These are phyloP conservation scores for Drosophila sulfurigaster DNA, from an alignment of 1,140 invertebrate species.

Conservation along the genomic window DNA sequence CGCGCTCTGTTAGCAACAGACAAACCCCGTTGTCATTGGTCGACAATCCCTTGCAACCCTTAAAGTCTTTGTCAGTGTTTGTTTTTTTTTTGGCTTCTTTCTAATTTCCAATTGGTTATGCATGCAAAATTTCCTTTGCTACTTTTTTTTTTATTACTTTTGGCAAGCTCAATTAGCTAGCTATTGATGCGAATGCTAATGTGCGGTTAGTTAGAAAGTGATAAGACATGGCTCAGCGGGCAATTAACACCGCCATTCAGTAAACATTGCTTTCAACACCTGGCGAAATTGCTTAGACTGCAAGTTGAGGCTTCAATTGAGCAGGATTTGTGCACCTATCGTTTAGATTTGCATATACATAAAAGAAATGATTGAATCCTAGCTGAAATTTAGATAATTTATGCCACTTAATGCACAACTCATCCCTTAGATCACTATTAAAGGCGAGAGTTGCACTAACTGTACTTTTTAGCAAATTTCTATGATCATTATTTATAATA, in stretches of 20 bases:
- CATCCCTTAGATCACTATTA: too few species aligned
- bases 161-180: conserved; percentile 53
- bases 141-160: conserved; percentile 39
- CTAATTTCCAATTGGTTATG: conserved; percentile 67
- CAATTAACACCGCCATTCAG: conserved; percentile 63
- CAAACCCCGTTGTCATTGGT: conserved; percentile 49
- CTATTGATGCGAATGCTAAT: conserved; percentile 50
- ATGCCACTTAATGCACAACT: too few species aligned
- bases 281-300: conserved; percentile 7
- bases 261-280: background rate
- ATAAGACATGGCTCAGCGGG: conserved; percentile 43
- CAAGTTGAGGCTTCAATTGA: background rate
- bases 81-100: background rate
- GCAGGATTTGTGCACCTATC: background rate
- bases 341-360: conserved; percentile 43
- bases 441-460: too few species aligned
- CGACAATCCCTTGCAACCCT: conserved; percentile 47
- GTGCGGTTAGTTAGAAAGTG: background rate
- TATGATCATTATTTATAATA: too few species aligned
- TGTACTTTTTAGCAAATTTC: too few species aligned
- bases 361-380: background rate
- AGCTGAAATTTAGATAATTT: background rate
- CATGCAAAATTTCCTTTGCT: conserved; percentile 20
- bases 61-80: conserved; percentile 3
- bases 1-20: conserved; percentile 36